Evolutionary conservation across 2,797 vertebrate species (phyloP), one percentile per base, ranked within the genome.

Genomic region (Pipistrellus pipistrellus): DNA sequence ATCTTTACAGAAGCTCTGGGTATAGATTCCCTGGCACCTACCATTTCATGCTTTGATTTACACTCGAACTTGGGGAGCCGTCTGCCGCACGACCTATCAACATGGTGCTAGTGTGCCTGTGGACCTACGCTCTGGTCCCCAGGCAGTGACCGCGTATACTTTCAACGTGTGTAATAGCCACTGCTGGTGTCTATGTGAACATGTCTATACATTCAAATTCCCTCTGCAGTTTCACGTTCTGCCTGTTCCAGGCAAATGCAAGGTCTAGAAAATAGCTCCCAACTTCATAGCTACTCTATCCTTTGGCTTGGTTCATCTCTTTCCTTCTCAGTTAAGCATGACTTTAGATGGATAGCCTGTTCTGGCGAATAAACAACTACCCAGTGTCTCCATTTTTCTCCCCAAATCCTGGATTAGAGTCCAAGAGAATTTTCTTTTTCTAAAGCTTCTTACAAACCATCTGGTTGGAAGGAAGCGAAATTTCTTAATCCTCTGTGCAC

Each of bases 91-190:
- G 98, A 98, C 98, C 98, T 97, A 90, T 98, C 98, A 97, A 95
- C 98, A 98, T 99, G 99, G 99, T 99, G 99, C 99, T 99, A 99
- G 97, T 41, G 97, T 41, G 97, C 98, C 97, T 97, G 98, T 93
- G 98, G 97, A 98, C 98, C 97, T 98, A 95, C 95, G 95, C 98
- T 96, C 96, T 97, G 51, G 95, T 98, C 98, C 98, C 97, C 59
- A 69, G 97, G 97, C 98, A 94, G 97, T 98, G 98, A 95, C 97
- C 97, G 93, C 95, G 91, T 98, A 96, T 96, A 96, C 97, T 96
- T 96, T 90, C 97, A 96, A 95, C 75, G 87, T 91, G 95, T 83
- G 94, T 86, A 81, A 76, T 91, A 96, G 81, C 88, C 77, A 93
- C 88, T 88, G 97, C 97, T 89, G 97, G 97, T 83, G 81, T 95